A percentile compares a stretch with the other conserved stretches of the same genome.
These are phyloP conservation scores for Myanophis thanlyinensis DNA, from an alignment of 2,113 vertebrate species.

Conservation along the genomic window DNA sequence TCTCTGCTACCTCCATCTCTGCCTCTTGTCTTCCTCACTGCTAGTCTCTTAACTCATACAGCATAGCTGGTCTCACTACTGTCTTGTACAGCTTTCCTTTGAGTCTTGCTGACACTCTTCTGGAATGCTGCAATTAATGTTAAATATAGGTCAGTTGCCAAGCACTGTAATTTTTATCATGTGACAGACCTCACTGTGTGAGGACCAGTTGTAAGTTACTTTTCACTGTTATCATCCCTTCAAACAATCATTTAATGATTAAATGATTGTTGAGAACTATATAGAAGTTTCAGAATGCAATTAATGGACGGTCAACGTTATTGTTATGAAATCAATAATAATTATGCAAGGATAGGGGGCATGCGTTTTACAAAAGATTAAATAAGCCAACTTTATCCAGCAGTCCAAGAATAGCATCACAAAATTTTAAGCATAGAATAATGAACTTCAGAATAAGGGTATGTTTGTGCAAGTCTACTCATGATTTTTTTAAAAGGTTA, in stretches of 20 bases:
- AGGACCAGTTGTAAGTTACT: not conserved
- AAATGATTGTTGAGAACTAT: not conserved
- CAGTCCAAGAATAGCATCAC: not conserved
- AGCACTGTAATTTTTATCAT: not conserved
- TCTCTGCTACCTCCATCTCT: too few species aligned
- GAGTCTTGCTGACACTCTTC: too few species aligned
- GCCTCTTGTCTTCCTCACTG: too few species aligned
- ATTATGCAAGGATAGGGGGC: not conserved
- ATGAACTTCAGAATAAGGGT: not conserved
- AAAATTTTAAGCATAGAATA: not conserved
- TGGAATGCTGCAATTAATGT: not conserved
- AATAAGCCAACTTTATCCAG: not conserved
- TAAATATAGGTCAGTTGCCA: not conserved
- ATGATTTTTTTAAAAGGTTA: not conserved
- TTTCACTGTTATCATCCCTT: not conserved
- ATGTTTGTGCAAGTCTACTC: not conserved
- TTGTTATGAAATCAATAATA: constrained; percentile 12
- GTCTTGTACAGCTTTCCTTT: too few species aligned
- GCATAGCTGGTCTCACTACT: too few species aligned
- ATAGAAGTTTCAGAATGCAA: constrained; percentile 12
- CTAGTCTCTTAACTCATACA: too few species aligned
- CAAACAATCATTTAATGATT: not conserved
- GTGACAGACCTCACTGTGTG: not conserved
- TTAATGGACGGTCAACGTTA: constrained; percentile 24
- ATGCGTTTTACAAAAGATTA: not conserved